Base-by-base conservation (phyloP, 2,888 invertebrate species). In the Allolobophora icterica region DNA sequence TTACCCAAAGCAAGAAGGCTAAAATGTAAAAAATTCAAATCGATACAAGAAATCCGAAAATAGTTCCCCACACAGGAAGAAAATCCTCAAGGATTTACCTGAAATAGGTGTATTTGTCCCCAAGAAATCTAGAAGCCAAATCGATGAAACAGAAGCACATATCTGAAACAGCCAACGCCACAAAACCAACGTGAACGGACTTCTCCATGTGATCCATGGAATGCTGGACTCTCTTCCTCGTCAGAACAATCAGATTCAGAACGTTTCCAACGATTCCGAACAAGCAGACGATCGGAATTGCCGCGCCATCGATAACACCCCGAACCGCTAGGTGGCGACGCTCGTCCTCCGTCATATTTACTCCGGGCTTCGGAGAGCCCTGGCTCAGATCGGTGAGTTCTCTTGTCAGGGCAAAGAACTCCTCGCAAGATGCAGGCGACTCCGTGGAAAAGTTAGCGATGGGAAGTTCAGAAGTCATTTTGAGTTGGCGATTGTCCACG, bases 111-210 rank as follows among this genome's bases (percentile, higher is more conserved):
- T 87, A 87, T 33, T 87, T 87, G 6, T 87, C 35, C 19, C 35
- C 34, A 5, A 87, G 33, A 34, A 87, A 87, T 35, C 87, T 87
- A 21, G 87, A 87, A 4, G 35, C 24, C 34, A 87, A 15, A 87
- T 35, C 87, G 13, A 87, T 34, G 35, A 87, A 24, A 24, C 87
- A 87, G 87, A 87, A 87, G 34, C 35, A 87, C 34, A 87, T 34
- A 38, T 87, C 87, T 2, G 87, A 87, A 19, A 87, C 87, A 2
- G 87, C 87, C 21, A 87, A 24, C 4, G 87, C 87, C 21, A 87
- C 87, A 17, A 87, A 87, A 34, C 87, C 87, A 6, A 87, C 87
- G 87, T 87, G 87, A 33, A 87, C 87, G 34, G 87, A 87, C 87
- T 87, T 87, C 8, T 87, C 87, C 87, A 87, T 1, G 35, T 87